These are phyloP conservation scores for Drepana arcuata DNA, from an alignment of 1,140 invertebrate species.

Conservation along the genomic window DNA sequence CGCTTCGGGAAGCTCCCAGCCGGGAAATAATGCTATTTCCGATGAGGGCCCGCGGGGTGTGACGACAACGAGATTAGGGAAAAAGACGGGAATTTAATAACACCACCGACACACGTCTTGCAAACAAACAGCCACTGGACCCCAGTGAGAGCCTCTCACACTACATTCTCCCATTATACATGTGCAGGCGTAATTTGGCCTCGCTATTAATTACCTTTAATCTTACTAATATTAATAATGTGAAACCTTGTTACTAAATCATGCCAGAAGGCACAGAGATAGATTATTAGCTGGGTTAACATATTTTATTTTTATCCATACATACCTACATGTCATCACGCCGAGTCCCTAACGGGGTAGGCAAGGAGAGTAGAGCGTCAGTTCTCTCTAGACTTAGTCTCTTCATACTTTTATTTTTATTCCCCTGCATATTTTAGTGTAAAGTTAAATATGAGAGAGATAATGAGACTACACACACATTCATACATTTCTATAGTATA, in stretches of 20 bases:
- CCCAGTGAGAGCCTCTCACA: too few species aligned
- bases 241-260: too few species aligned
- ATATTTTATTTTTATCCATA: too few species aligned
- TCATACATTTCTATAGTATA: neutral
- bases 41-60: conserved; percentile 56
- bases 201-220: too few species aligned
- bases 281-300: neutral
- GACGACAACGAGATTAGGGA: conserved; percentile 58
- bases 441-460: neutral
- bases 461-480: neutral
- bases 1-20: conserved; percentile 32
- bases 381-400: neutral
- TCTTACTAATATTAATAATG: too few species aligned
- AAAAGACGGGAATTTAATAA: conserved; percentile 66
- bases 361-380: neutral
- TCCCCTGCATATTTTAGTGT: neutral
- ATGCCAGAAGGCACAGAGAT: too few species aligned
- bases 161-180: too few species aligned
- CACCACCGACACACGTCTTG: conserved; percentile 40
- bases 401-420: neutral
- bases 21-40: conserved; percentile 66
- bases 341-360: neutral
- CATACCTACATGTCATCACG: too few species aligned
- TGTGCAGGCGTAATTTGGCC: neutral
- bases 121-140: conserved; percentile 24